Percentiles rank a stretch among this genome's conserved stretches.
Evolutionary conservation across 2,797 vertebrate species (phyloP).

Genomic region (Phataginus tricuspis): DNA sequence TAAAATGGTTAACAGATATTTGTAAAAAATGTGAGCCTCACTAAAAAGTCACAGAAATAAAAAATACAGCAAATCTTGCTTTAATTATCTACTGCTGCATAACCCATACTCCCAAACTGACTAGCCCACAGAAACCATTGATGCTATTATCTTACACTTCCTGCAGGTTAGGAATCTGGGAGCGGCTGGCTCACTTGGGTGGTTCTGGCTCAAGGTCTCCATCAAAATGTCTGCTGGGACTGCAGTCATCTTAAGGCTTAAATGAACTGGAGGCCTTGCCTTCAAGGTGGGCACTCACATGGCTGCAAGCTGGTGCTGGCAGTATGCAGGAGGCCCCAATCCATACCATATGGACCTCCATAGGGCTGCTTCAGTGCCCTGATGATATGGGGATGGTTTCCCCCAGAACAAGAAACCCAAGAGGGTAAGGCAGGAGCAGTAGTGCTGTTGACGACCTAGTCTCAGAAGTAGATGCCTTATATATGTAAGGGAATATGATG

Average conservation of each 20-base stretch:
- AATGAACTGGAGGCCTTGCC: not conserved
- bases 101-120: not conserved
- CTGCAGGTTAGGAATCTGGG: not conserved
- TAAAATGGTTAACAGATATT: not conserved
- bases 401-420: not conserved
- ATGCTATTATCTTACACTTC: not conserved
- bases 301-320: not conserved
- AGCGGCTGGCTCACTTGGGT: not conserved
- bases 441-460: not conserved
- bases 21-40: not conserved
- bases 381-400: not conserved
- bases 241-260: not conserved
- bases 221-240: not conserved
- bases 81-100: not conserved
- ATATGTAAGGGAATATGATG: not conserved
- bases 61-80: not conserved
- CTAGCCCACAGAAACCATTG: not conserved
- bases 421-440: not conserved
- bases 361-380: not conserved
- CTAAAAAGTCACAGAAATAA: not conserved
- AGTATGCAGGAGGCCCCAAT: not conserved
- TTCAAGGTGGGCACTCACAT: not conserved
- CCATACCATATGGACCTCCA: not conserved
- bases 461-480: not conserved
- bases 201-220: not conserved